Percentiles rank a stretch among this genome's conserved stretches.
Evolutionary conservation across 2,113 vertebrate genomes (phyloP).

Genomic region (Paedocypris sp.): DNA sequence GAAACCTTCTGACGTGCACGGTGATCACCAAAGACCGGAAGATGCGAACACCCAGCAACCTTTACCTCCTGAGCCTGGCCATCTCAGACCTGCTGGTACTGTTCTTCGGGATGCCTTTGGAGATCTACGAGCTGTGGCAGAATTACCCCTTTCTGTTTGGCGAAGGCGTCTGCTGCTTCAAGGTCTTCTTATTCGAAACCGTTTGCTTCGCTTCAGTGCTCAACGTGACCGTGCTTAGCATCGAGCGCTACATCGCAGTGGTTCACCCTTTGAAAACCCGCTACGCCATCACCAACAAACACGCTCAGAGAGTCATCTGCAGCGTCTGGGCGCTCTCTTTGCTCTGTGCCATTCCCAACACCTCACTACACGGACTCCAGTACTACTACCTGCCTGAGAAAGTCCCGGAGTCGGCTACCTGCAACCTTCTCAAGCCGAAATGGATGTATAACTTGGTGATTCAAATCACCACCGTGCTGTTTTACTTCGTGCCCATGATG

Average conservation of each 20-base stretch:
- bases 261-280: constrained; percentile 63
- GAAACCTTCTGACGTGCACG: constrained; percentile 63
- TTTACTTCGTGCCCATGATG: constrained; percentile 63
- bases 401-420: constrained; percentile 60
- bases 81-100: constrained; percentile 61
- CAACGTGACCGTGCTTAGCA: constrained; percentile 63
- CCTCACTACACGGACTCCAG: constrained; percentile 59
- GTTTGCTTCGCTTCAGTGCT: constrained; percentile 68
- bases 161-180: constrained; percentile 62
- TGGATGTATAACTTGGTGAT: constrained; percentile 69
- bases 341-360: constrained; percentile 63
- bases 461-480: constrained; percentile 65
- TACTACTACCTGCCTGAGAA: constrained; percentile 52
- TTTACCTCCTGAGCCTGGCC: constrained; percentile 65
- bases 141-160: constrained; percentile 69
- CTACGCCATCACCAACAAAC: constrained; percentile 59
- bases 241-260: constrained; percentile 66
- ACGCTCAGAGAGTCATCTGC: constrained; percentile 55
- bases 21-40: constrained; percentile 64
- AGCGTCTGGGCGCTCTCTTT: constrained; percentile 54
- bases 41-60: constrained; percentile 65
- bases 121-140: constrained; percentile 67
- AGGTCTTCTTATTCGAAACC: constrained; percentile 65
- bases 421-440: constrained; percentile 58
- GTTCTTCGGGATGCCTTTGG: constrained; percentile 64